Conservation (phyloP, 2,113 vertebrate species). For the Mugil cephalus region DNA sequence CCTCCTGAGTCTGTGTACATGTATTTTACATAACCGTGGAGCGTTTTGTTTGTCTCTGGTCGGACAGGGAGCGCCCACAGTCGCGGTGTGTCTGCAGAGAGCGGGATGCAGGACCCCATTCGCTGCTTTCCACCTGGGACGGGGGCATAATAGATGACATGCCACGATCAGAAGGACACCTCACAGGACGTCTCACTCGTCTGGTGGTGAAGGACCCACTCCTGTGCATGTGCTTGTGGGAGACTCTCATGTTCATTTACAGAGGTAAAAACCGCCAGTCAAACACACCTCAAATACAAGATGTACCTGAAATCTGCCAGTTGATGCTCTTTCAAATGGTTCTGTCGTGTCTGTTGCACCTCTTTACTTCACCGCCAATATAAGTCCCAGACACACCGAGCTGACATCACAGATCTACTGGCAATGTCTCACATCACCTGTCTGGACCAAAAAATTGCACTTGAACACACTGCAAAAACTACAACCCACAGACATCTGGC, state of each 20-base stretch:
- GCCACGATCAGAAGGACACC: slow-evolving; percentile 78
- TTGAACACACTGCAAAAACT: too few species aligned
- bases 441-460: too few species aligned
- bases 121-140: slow-evolving; percentile 87
- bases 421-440: too few species aligned
- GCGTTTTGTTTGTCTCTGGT: slow-evolving; percentile 47
- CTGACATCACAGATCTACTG: too few species aligned
- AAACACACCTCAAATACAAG: not conserved
- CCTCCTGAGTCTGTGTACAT: slow-evolving; percentile 4
- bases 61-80: slow-evolving; percentile 69
- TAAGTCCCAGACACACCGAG: too few species aligned
- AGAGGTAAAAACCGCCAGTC: slow-evolving; percentile 87
- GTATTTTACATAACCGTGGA: slow-evolving; percentile 2
- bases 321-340: not conserved
- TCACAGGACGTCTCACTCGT: slow-evolving; percentile 82
- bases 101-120: slow-evolving; percentile 78
- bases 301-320: not conserved
- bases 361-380: not conserved
- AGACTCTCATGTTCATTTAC: slow-evolving; percentile 96
- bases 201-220: slow-evolving; percentile 92
- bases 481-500: too few species aligned
- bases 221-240: slow-evolving; percentile 91
- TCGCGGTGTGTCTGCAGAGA: slow-evolving; percentile 82
- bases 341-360: not conserved
- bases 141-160: slow-evolving; percentile 61